Evolutionary conservation across 2,888 invertebrate genomes (phyloP), one percentile per base, ranked within the genome.

Genomic region (Cataglyphis cursor): DNA sequence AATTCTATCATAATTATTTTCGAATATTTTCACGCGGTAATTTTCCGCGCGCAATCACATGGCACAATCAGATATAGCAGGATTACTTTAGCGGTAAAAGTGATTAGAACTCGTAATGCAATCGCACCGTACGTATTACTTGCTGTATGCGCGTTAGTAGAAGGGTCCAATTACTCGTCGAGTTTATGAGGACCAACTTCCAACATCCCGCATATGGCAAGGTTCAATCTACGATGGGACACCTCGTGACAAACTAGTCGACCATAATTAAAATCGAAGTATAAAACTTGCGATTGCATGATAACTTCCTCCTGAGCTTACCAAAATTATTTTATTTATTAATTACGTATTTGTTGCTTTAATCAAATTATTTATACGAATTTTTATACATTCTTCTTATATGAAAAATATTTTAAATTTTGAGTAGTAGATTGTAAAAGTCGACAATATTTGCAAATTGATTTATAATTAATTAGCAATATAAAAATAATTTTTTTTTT

Each of bases 21-120:
- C 59, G 44, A 68, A 68, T 70, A 70, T 80, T 68, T 80, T 28
- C 66, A 10, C 21, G 21, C n/a, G 65, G 38, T 48, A 48, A 51
- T 54, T 76, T 76, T 76, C 65, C 54, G 41, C 59, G 35, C 59
- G 59, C 41, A 70, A 70, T 78, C 78, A 35, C 24, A 5, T 41
- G 31, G 68, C 78, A 57, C 31, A 66, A 21, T 41, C 44, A 44
- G 57, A 57, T 76, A 21, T 44, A 65, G 38, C 48, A 18, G 24
- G 70, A 48, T 70, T 80, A 44, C 78, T 70, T 61, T 65, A 65
- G 70, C 70, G 68, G 78, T 48, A 80, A 80, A 80, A 74, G 84
- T 83, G 86, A 86, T 87, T 87, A 82, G 82, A 74, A 44, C 59
- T 57, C 72, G 73, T 80, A 82, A 84, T 81, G 81, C 84, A 78